These are phyloP conservation scores for Heterodera carotae DNA, from an alignment of 1,140 invertebrate genomes.

Conservation along the genomic window DNA sequence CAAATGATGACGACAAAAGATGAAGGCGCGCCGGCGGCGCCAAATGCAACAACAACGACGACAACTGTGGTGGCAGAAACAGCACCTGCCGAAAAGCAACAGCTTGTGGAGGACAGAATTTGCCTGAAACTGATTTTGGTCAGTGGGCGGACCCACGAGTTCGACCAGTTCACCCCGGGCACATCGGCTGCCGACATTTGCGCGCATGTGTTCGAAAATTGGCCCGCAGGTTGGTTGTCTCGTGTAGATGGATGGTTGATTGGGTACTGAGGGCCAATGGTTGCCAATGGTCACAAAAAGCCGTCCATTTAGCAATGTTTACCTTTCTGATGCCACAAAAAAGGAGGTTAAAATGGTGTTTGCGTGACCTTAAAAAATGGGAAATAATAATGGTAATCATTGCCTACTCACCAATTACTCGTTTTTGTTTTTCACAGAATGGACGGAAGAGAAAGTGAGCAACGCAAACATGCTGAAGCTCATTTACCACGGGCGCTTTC, in stretches of 20 bases:
- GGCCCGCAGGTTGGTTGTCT: conserved; percentile 78
- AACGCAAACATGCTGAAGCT: conserved; percentile 94
- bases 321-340: no score
- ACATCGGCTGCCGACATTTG: conserved; percentile 97
- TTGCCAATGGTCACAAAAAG: no score
- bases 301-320: no score
- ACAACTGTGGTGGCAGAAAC: neutral
- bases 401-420: no score
- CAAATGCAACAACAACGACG: neutral
- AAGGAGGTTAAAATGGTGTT: no score
- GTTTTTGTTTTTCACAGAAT: conserved; percentile 84
- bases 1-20: neutral
- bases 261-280: neutral
- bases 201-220: conserved; percentile 96
- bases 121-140: conserved; percentile 77
- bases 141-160: conserved; percentile 97
- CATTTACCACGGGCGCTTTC: conserved; percentile 97
- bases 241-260: conserved; percentile 73
- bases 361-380: no score
- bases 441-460: conserved; percentile 88
- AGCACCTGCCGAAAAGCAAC: neutral
- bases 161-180: conserved; percentile 84
- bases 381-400: conserved; percentile 17
- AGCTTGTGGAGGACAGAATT: neutral
- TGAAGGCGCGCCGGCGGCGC: neutral